Percentiles rank a stretch among this genome's conserved stretches.
These are phyloP conservation scores for Anolis carolinensis DNA, from an alignment of 2,113 vertebrate genomes.

Conservation along the genomic window DNA sequence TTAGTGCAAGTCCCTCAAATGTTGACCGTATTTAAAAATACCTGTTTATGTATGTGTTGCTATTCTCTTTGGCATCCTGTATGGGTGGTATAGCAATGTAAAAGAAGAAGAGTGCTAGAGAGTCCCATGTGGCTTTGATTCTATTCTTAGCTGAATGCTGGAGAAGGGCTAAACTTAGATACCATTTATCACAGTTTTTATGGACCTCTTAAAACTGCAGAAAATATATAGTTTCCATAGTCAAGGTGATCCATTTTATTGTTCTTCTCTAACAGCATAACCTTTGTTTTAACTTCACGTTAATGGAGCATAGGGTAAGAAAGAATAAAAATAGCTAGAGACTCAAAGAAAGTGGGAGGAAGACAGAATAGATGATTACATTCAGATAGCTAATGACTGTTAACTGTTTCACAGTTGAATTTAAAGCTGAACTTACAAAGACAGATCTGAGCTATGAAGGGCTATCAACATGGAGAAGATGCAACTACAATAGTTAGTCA, in stretches of 20 bases:
- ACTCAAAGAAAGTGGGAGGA: neutral
- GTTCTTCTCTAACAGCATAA: slow-evolving; percentile 48
- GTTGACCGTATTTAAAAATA: slow-evolving; percentile 60
- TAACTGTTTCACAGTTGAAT: neutral
- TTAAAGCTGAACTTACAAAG: slow-evolving; percentile 39
- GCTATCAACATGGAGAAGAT: neutral
- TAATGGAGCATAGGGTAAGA: slow-evolving; percentile 57
- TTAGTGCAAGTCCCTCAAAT: slow-evolving; percentile 50
- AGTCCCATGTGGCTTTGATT: slow-evolving; percentile 43
- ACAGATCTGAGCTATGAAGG: slow-evolving; percentile 1
- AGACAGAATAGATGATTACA: neutral
- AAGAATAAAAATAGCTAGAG: slow-evolving; percentile 36
- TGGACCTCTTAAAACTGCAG: slow-evolving; percentile 44
- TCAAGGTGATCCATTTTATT: slow-evolving; percentile 52
- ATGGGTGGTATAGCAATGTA: neutral
- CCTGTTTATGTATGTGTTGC: slow-evolving; percentile 24
- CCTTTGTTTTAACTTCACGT: slow-evolving; percentile 59
- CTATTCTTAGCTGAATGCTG: slow-evolving; percentile 55
- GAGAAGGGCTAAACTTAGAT: slow-evolving; percentile 51
- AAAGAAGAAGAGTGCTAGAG: slow-evolving; percentile 10
- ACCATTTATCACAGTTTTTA: slow-evolving; percentile 60
- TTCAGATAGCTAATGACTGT: slow-evolving; percentile 4
- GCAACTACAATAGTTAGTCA: neutral
- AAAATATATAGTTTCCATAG: slow-evolving; percentile 53
- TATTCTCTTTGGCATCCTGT: slow-evolving; percentile 15